phyloP scores from a whole-genome alignment of 2,113 vertebrate species.

The Otus sunia region DNA sequence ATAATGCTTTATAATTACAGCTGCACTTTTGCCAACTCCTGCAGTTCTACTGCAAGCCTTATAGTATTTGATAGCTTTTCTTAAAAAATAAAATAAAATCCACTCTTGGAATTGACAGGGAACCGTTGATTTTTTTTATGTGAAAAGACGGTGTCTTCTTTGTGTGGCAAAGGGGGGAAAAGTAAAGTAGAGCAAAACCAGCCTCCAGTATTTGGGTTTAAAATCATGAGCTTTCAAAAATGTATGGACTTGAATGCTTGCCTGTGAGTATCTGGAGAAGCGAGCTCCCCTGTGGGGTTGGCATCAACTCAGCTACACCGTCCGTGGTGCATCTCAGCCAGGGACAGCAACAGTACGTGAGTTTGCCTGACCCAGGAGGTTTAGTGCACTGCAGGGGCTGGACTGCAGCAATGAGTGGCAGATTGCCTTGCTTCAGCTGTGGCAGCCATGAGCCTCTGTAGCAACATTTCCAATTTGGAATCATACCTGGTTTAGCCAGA shows the following conservation, averaged over 20 bases:
- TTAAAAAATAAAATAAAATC: not conserved
- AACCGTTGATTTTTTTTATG: not conserved
- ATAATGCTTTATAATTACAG: not conserved
- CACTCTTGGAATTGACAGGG: fast-evolving
- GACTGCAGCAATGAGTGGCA: not conserved
- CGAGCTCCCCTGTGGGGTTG: not conserved
- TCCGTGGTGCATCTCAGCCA: not conserved
- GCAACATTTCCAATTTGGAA: not conserved
- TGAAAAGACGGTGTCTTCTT: not conserved
- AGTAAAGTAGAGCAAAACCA: not conserved
- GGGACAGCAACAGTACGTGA: fast-evolving
- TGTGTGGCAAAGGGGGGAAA: not conserved
- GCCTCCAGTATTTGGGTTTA: not conserved
- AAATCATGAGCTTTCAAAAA: not conserved
- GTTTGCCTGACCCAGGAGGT: not conserved
- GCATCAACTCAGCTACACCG: not conserved
- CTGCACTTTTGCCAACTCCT: not conserved
- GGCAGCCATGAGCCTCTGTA: not conserved
- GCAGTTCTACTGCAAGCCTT: not conserved
- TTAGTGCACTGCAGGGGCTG: not conserved
- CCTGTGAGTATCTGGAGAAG: not conserved
- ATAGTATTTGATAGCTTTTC: not conserved
- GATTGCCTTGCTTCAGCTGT: not conserved
- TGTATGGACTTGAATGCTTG: not conserved
- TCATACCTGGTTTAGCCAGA: not conserved